Evolutionary conservation across 2,113 vertebrate species (phyloP).

Genomic region (Choloepus hoffmanni): DNA sequence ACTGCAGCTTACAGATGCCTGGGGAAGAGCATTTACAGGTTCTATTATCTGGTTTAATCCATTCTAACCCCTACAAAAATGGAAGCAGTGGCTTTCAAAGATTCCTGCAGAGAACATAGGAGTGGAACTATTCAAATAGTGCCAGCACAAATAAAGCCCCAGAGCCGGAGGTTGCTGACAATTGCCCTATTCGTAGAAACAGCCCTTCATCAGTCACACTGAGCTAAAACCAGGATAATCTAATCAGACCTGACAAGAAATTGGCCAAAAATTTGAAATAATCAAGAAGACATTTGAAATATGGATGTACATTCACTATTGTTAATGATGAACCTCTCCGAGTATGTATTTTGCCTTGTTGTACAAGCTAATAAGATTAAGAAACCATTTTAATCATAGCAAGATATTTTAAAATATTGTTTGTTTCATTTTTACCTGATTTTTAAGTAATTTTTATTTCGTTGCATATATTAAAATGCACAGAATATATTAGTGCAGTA

Average conservation of each 20-base stretch:
- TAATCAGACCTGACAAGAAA: conserved; percentile 68
- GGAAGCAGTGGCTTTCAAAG: neutral
- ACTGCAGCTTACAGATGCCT: neutral
- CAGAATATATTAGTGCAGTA: neutral
- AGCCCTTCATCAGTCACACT: neutral
- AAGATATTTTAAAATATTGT: conserved; percentile 69
- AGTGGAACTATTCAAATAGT: neutral
- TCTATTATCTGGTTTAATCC: neutral
- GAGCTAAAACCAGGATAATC: neutral
- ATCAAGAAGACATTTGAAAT: conserved; percentile 68
- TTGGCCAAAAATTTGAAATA: conserved; percentile 63
- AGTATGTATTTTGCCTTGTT: conserved; percentile 34
- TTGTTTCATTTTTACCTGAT: conserved; percentile 73
- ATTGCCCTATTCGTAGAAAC: neutral
- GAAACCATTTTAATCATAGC: conserved; percentile 72
- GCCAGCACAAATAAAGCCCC: neutral
- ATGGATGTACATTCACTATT: conserved; percentile 20
- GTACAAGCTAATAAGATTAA: conserved; percentile 69
- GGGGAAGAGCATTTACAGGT: neutral
- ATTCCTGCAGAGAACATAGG: neutral
- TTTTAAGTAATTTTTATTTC: conserved; percentile 69
- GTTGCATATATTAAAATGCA: conserved; percentile 61
- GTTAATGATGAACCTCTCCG: conserved; percentile 44
- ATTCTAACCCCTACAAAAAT: neutral
- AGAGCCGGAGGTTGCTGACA: neutral